Percentiles rank a stretch among this genome's conserved stretches.
phyloP scores from a whole-genome alignment of 2,888 invertebrate genomes.

The Boloria euphrosyne region DNA sequence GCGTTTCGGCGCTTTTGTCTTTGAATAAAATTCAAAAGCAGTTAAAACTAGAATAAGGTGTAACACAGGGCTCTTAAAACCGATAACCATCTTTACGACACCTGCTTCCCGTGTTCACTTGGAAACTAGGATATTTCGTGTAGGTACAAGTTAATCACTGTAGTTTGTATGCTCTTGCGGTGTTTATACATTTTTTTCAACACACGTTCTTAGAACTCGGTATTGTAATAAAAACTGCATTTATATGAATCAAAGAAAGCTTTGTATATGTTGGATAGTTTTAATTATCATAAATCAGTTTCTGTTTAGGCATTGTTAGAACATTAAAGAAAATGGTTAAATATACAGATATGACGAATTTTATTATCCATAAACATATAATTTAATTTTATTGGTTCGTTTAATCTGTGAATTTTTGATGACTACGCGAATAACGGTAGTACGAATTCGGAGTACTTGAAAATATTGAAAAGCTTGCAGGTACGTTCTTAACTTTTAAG shows the following conservation, averaged over 20 bases:
- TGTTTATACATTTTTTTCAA: slow-evolving; percentile 8
- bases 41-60: slow-evolving; percentile 25
- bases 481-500: neutral
- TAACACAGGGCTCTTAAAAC: slow-evolving; percentile 10
- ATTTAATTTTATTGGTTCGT: too few species aligned
- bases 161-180: slow-evolving; percentile 39
- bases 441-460: neutral
- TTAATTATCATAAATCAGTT: neutral
- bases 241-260: slow-evolving; percentile 18
- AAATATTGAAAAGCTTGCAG: neutral
- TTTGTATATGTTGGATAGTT: neutral
- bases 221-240: slow-evolving; percentile 27
- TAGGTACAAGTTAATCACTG: slow-evolving; percentile 31
- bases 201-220: slow-evolving; percentile 39
- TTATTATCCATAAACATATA: too few species aligned
- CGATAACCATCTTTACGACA: slow-evolving; percentile 39
- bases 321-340: too few species aligned
- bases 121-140: neutral
- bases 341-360: too few species aligned
- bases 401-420: too few species aligned
- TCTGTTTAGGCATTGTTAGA: neutral
- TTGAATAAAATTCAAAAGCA: slow-evolving; percentile 8
- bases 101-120: slow-evolving; percentile 23
- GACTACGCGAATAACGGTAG: too few species aligned
- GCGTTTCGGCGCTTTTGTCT: neutral